Evolutionary conservation across 2,888 invertebrate genomes (phyloP).

Genomic region (Cinara cedri): DNA sequence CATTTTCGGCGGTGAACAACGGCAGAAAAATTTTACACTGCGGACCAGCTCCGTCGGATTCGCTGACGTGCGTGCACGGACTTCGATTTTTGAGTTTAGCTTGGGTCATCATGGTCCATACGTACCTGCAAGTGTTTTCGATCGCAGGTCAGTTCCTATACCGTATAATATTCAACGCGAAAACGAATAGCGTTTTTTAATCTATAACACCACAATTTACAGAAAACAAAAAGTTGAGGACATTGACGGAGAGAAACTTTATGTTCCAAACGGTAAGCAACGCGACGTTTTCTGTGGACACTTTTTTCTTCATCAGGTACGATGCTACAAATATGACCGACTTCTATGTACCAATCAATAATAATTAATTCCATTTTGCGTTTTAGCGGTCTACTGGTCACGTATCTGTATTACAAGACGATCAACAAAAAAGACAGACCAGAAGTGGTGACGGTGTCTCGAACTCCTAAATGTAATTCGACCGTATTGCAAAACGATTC

Average conservation of each 20-base stretch:
- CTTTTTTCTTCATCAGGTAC: conserved; percentile 78
- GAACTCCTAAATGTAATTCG: conserved; percentile 64
- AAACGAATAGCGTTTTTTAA: background rate
- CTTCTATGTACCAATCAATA: too few species aligned
- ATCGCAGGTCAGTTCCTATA: conserved; percentile 68
- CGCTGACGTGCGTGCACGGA: conserved; percentile 62
- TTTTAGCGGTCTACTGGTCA: conserved; percentile 77
- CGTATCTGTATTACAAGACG: conserved; percentile 78
- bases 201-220: too few species aligned
- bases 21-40: conserved; percentile 76
- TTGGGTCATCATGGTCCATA: conserved; percentile 70
- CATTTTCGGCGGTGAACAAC: conserved; percentile 79
- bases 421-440: conserved; percentile 57
- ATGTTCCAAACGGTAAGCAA: conserved; percentile 80
- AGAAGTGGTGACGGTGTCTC: conserved; percentile 43
- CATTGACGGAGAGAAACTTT: conserved; percentile 77
- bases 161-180: background rate
- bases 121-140: conserved; percentile 76
- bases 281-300: conserved; percentile 81
- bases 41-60: conserved; percentile 71
- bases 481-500: conserved; percentile 64
- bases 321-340: too few species aligned
- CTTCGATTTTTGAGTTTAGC: conserved; percentile 70
- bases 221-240: conserved; percentile 78
- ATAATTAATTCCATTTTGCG: too few species aligned